Base-by-base conservation (phyloP, 2,888 invertebrate genomes). In the Desoria tigrina region DNA sequence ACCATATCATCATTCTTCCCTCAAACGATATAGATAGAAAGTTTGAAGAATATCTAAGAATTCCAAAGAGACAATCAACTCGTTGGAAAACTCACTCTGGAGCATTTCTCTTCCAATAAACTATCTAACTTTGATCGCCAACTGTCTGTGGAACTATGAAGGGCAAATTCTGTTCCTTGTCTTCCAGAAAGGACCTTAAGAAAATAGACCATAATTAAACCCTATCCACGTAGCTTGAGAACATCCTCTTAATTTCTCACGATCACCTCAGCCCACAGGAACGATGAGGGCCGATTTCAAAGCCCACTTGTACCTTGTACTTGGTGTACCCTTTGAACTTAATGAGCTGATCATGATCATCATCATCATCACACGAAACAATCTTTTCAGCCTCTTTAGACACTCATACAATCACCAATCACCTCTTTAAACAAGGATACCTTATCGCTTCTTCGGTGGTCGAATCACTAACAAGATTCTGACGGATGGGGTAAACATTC, bases 291-390 rank as follows among this genome's bases (percentile, higher is more conserved):
- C 21, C 23, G 14, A 37, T 55, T 18, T 57, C 11, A 32, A 32
- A 32, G 32, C 32, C 56, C 21, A 32, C 39, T 42, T 42, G 27
- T 26, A 55, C 27, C 55, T 32, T 6, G 37, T 28, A 37, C 37
- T 57, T 28, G 21, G 32, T 32, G 32, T 26, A 21, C 56, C 39
- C 28, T 57, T 21, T 39, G n/a, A 42, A 57, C 39, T 57, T 57
- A 57, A 42, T 57, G 56, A 57, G 56, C 56, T 57, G 56, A 55
- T 55, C 55, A 55, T 55, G 55, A 55, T 28, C 24, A 28, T 55
- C 27, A 42, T 57, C 54, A 51, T 51, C 55, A 57, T 57, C 56
- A 37, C 56, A 37, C 18, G 39, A 57, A 23, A 21, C 7, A 42
- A 21, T 51, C 24, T 9, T 57, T 42, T 42, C 4, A 42, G 7